Base-by-base conservation (phyloP, 2,888 invertebrate genomes). In the Meta bourneti region DNA sequence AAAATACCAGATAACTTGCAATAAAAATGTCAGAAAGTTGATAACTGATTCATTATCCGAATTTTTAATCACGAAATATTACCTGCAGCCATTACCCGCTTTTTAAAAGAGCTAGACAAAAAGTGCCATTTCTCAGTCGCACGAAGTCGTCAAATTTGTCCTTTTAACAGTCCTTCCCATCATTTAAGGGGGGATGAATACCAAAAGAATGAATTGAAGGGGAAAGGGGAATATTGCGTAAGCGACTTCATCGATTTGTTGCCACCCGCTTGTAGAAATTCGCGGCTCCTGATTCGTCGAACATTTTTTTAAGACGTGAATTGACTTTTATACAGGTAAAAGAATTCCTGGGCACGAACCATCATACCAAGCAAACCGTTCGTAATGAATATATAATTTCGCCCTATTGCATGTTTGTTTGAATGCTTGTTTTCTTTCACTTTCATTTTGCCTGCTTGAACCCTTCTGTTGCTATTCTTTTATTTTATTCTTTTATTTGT, bases 401-500 rank as follows among this genome's bases (percentile, higher is more conserved):
- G 11, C 61, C 11, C 16, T 11, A 16, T 61, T 61, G 61, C 61
- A 16, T 61, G 61, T 61, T 61, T 9, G 34, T 34, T 34, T 34
- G 34, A 34, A 34, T 34, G 34, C 34, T 34, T 34, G 34, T 61
- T 16, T 61, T 61, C 16, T 75, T 49, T 13, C 11, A 49, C 49
- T 77, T 49, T 49, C 19, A 19, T 82, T n/a, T 71, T 82, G 82
- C 82, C 7, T 82, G 82, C 51, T 71, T 79, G 52, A 19, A 49
- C 49, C 16, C 48, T 49, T 70, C 49, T 81, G 75, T 78, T 78
- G 16, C 49, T 52, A n/a, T 54, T n/a, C n/a, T n/a, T n/a, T n/a
- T n/a, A n/a, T n/a, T n/a, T n/a, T n/a, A 34, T 34, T 70, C 49
- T 13, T n/a, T n/a, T 81, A 0, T 16, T 13, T 16, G 5, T 19